Base-by-base conservation (phyloP, 2,888 invertebrate species). In the Tethea ocularis region DNA sequence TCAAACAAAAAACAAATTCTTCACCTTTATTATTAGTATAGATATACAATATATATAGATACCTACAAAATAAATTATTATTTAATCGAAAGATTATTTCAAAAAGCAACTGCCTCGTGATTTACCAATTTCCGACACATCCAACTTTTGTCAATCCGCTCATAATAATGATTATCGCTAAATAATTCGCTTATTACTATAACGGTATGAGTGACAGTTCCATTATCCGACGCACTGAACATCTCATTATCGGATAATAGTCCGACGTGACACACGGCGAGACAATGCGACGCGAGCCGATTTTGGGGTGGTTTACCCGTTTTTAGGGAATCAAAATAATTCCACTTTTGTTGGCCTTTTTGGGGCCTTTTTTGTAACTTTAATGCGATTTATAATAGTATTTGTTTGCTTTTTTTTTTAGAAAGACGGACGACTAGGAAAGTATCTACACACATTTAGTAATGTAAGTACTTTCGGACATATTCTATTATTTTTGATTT, bases 171-270 rank as follows among this genome's bases (percentile, higher is more conserved):
- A n/a, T 7, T 10, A 53, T 29, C 22, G 38, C 23, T 26, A 10
- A 46, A 46, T 46, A 17, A 73, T 69, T 68, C 67, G 62, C 66
- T 68, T 64, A 71, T 71, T 67, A 46, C 46, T 20, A 20, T 46
- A 3, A n/a, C 15, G 20, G 10, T 38, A 20, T 46, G 46, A 46
- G 20, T 52, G 66, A 64, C 69, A 54, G 33, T 54, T 54, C 74
- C 65, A 77, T 75, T 69, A 74, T 77, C 66, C 64, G 64, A 69
- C 64, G 67, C 59, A 61, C 69, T 63, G 59, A 77, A 75, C 74
- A 75, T 71, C 71, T 77, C 71, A 83, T 83, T 81, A 82, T 72
- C 68, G 75, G 78, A 78, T 84, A 69, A 78, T 79, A 74, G 82
- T 73, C n/a, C 78, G 67, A 63, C 57, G 54, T 64, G 64, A 63